Percentiles rank a stretch among this genome's conserved stretches.
Evolutionary conservation across 2,797 vertebrate genomes (phyloP).

Genomic region (Lateolabrax maculatus): DNA sequence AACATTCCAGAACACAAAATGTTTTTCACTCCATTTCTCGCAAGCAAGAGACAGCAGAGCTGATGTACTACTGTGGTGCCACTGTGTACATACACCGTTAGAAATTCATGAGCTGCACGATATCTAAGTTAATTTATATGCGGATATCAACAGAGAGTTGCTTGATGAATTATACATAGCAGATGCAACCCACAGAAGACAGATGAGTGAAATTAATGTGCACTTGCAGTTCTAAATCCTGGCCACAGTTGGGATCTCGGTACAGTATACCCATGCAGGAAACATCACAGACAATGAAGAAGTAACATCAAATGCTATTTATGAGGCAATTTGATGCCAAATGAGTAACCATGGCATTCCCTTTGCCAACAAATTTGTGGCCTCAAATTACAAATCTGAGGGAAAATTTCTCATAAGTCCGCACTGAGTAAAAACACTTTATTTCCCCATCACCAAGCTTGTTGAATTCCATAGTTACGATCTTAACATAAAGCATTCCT

Average conservation of each 20-base stretch:
- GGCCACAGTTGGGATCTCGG: slow-evolving; percentile 54
- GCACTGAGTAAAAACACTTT: neutral
- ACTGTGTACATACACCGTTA: slow-evolving; percentile 63
- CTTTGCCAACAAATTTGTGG: neutral
- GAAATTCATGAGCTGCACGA: slow-evolving; percentile 80
- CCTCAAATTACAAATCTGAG: neutral
- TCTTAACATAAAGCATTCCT: slow-evolving; percentile 33
- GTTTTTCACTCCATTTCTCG: slow-evolving; percentile 52
- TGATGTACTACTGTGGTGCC: slow-evolving; percentile 57
- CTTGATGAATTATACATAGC: slow-evolving; percentile 83
- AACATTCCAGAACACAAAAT: slow-evolving; percentile 51
- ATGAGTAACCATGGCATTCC: slow-evolving; percentile 26
- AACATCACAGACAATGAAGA: slow-evolving; percentile 54
- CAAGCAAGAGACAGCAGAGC: slow-evolving; percentile 40
- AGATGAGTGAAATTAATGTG: slow-evolving; percentile 78
- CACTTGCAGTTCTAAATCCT: slow-evolving; percentile 48
- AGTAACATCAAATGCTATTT: slow-evolving; percentile 51
- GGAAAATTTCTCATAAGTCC: neutral
- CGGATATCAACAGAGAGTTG: slow-evolving; percentile 74
- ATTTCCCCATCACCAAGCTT: slow-evolving; percentile 1
- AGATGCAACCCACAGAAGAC: slow-evolving; percentile 75
- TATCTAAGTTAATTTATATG: slow-evolving; percentile 80
- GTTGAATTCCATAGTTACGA: slow-evolving; percentile 28
- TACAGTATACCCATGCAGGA: slow-evolving; percentile 34
- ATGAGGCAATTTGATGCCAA: slow-evolving; percentile 49